These are phyloP conservation scores for Morone saxatilis DNA, from an alignment of 2,113 vertebrate genomes.

Conservation along the genomic window DNA sequence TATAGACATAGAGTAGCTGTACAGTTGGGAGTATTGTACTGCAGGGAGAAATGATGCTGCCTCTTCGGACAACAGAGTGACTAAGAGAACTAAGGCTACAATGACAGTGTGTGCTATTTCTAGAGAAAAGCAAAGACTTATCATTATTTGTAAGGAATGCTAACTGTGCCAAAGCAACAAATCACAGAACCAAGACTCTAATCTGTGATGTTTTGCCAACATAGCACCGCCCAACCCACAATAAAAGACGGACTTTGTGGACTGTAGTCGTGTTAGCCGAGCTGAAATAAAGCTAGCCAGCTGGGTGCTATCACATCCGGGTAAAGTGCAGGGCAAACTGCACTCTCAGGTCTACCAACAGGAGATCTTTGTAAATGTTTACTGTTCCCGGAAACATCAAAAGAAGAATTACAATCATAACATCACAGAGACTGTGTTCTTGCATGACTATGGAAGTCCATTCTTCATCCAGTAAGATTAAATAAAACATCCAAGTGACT, in stretches of 20 bases:
- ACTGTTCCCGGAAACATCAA: not conserved
- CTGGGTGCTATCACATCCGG: constrained; percentile 14
- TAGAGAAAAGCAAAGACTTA: constrained; percentile 48
- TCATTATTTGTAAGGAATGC: constrained; percentile 41
- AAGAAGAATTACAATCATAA: not conserved
- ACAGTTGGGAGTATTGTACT: constrained; percentile 32
- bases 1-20: not conserved
- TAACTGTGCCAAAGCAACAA: constrained; percentile 50
- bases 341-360: not conserved
- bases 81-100: constrained; percentile 19
- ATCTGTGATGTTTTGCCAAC: constrained; percentile 64
- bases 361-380: constrained; percentile 4
- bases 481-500: too few species aligned
- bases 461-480: too few species aligned
- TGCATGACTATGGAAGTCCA: not conserved
- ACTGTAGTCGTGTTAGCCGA: constrained; percentile 14
- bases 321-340: not conserved
- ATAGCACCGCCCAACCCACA: constrained; percentile 39
- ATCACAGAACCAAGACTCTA: constrained; percentile 40
- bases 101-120: constrained; percentile 41
- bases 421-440: not conserved
- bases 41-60: not conserved
- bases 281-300: not conserved
- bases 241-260: constrained; percentile 33
- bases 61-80: not conserved